These are phyloP conservation scores for Penaeus monodon DNA, from an alignment of 2,888 invertebrate genomes.

Conservation along the genomic window DNA sequence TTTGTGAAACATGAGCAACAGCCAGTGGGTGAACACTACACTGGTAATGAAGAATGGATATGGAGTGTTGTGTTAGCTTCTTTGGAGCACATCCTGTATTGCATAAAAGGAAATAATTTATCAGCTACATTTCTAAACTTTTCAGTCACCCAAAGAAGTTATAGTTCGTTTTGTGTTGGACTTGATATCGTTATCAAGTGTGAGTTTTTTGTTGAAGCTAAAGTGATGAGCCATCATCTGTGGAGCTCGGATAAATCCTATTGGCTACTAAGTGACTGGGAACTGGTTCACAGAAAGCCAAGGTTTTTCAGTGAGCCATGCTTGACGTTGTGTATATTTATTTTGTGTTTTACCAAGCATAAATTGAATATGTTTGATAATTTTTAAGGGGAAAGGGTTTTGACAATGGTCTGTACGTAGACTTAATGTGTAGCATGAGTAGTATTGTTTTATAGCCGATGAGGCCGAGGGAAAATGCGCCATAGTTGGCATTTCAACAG, in stretches of 20 bases:
- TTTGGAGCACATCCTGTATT: slow-evolving; percentile 52
- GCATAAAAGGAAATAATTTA: slow-evolving; percentile 37
- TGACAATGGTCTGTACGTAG: slow-evolving; percentile 54
- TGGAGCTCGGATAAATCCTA: slow-evolving; percentile 36
- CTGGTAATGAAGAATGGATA: slow-evolving; percentile 28
- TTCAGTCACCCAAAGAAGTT: slow-evolving; percentile 58
- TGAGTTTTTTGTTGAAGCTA: slow-evolving; percentile 46
- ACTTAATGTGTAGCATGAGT: slow-evolving; percentile 59
- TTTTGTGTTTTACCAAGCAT: slow-evolving; percentile 56
- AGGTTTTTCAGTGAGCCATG: slow-evolving; percentile 34
- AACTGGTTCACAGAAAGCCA: slow-evolving; percentile 27
- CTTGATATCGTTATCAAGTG: slow-evolving; percentile 58
- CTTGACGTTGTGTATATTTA: slow-evolving; percentile 56
- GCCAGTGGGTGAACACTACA: slow-evolving; percentile 16
- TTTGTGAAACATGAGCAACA: slow-evolving; percentile 26
- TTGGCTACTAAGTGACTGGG: slow-evolving; percentile 32
- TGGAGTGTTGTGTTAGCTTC: slow-evolving; percentile 35
- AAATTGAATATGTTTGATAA: slow-evolving; percentile 46
- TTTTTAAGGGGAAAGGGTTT: slow-evolving; percentile 55
- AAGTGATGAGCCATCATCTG: slow-evolving; percentile 37
- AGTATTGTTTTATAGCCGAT: slow-evolving; percentile 58
- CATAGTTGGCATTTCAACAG: not conserved
- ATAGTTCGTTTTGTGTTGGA: slow-evolving; percentile 58
- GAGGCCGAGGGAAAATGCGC: slow-evolving; percentile 44
- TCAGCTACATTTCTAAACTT: slow-evolving; percentile 45